Conservation (phyloP, 2,113 vertebrate genomes). For the Nestor notabilis region DNA sequence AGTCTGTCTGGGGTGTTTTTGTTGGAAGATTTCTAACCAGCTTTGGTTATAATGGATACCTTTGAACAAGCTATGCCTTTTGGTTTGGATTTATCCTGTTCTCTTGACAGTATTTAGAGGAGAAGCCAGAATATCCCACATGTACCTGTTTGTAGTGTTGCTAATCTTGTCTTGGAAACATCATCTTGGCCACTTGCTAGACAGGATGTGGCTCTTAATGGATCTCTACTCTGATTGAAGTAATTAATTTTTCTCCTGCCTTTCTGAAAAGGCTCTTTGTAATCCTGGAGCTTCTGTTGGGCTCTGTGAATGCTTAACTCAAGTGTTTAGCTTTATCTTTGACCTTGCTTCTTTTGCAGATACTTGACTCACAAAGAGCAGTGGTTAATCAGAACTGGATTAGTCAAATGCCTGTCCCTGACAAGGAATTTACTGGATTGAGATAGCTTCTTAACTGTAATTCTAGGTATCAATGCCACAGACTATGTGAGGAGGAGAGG, state of each 20-base stretch:
- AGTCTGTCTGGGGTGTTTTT: background rate
- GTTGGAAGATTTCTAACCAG: background rate
- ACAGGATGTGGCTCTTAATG: background rate
- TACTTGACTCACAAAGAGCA: constrained; percentile 5
- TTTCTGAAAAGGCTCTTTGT: background rate
- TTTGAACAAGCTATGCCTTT: background rate
- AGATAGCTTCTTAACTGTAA: constrained; percentile 17
- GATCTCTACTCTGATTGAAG: background rate
- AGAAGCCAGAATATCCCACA: background rate
- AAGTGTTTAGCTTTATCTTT: constrained; percentile 17
- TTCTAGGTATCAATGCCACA: background rate
- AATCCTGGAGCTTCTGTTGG: constrained; percentile 32
- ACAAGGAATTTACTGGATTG: constrained; percentile 49
- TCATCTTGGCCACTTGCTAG: background rate
- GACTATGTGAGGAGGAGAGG: background rate
- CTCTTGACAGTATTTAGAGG: background rate
- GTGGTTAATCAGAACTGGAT: constrained; percentile 34
- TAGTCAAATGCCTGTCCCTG: constrained; percentile 54
- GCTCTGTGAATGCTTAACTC: background rate
- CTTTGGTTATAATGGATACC: background rate
- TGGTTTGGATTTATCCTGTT: background rate
- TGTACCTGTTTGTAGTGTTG: background rate
- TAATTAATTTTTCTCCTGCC: background rate
- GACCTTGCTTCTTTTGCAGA: constrained; percentile 53
- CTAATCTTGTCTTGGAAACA: background rate